These are phyloP conservation scores for Hydrochoerus hydrochaeris DNA, from an alignment of 2,113 vertebrate species.

Conservation along the genomic window DNA sequence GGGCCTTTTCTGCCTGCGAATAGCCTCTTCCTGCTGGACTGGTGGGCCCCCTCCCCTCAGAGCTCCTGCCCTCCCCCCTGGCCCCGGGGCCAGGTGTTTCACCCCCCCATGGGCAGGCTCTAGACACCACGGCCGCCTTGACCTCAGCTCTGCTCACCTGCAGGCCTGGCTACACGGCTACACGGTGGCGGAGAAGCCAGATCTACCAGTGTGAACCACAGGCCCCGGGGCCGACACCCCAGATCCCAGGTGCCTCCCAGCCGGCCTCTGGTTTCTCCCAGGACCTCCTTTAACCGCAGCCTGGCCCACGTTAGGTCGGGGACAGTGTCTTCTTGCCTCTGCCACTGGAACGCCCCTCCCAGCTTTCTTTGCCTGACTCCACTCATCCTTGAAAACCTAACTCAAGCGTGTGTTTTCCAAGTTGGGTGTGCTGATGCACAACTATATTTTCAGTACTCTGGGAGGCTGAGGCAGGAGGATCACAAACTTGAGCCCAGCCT, in stretches of 20 bases:
- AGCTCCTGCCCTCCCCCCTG: background rate
- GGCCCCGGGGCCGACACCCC: background rate
- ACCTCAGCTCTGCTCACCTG: background rate
- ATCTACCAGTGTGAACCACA: background rate
- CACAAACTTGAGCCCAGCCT: background rate
- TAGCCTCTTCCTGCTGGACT: background rate
- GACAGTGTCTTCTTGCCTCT: background rate
- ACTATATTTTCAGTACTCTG: background rate
- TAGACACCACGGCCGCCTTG: background rate
- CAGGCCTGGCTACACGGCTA: background rate
- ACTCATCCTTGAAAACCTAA: background rate
- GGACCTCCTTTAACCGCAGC: background rate
- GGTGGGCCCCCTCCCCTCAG: fast-evolving
- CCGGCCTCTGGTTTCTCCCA: background rate
- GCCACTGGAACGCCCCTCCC: background rate
- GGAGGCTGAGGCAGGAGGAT: background rate
- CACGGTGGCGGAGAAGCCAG: background rate
- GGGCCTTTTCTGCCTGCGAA: background rate
- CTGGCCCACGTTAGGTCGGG: background rate
- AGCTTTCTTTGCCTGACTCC: background rate
- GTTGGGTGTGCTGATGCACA: background rate
- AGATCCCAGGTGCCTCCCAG: background rate
- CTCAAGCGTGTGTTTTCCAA: background rate
- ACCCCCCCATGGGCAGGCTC: background rate
- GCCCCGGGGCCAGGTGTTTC: background rate